Evolutionary conservation across 2,888 invertebrate species (phyloP).

Genomic region (Priocnemis perturbator): DNA sequence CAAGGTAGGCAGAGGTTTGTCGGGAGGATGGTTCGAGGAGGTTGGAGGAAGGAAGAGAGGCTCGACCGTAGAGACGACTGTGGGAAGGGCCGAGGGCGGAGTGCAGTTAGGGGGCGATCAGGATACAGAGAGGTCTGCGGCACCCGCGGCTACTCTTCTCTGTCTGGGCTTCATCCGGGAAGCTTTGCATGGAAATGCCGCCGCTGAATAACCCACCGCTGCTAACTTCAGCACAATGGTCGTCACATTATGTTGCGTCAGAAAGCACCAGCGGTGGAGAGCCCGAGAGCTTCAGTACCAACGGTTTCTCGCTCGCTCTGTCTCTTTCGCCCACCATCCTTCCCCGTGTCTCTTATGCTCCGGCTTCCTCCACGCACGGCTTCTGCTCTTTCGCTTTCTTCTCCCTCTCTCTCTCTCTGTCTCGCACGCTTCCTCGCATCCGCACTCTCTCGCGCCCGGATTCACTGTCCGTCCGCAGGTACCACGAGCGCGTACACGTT

Average conservation of each 20-base stretch:
- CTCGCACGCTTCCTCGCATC: constrained; percentile 3
- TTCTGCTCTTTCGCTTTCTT: neutral
- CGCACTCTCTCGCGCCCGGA: neutral
- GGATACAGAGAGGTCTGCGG: constrained; percentile 65
- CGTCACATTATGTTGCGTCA: constrained; percentile 69
- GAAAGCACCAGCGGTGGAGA: constrained; percentile 54
- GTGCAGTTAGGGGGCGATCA: constrained; percentile 67
- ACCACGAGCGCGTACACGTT: constrained; percentile 27
- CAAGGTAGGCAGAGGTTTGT: neutral
- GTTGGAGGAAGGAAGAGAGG: constrained; percentile 33
- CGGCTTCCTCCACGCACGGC: no score
- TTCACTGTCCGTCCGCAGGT: no score
- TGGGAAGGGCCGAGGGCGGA: constrained; percentile 51
- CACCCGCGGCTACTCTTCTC: constrained; percentile 69
- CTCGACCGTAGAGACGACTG: constrained; percentile 37
- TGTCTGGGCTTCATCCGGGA: constrained; percentile 62
- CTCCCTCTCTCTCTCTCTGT: constrained; percentile 17
- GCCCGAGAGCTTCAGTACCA: constrained; percentile 34
- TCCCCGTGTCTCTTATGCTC: neutral
- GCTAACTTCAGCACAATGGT: constrained; percentile 69
- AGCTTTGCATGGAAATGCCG: constrained; percentile 69
- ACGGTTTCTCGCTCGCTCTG: constrained; percentile 12
- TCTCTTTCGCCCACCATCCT: constrained; percentile 24
- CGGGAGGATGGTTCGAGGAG: constrained; percentile 3
- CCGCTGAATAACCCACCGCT: constrained; percentile 66